Percentiles rank a stretch among this genome's conserved stretches.
phyloP scores from a whole-genome alignment of 1,140 invertebrate species.

The Camponotus vicinus region DNA sequence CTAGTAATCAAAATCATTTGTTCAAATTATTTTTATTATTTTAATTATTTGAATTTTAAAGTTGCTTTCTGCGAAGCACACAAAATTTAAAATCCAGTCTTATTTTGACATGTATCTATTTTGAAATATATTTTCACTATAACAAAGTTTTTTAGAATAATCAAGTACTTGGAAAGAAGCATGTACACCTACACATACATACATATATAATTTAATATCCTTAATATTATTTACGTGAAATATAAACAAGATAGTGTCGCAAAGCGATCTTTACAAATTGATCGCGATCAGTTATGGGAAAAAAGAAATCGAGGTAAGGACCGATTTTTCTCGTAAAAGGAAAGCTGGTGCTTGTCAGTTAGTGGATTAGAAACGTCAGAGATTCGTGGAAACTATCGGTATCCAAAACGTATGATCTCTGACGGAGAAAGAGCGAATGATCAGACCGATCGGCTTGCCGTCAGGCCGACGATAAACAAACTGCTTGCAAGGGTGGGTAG shows the following conservation, averaged over 20 bases:
- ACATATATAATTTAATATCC: too few species aligned
- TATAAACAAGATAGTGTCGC: neutral
- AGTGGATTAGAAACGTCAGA: slow-evolving; percentile 76
- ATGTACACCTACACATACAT: too few species aligned
- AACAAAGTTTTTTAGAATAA: too few species aligned
- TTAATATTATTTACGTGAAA: too few species aligned
- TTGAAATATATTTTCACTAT: too few species aligned
- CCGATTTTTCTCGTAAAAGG: slow-evolving; percentile 52
- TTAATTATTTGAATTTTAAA: too few species aligned
- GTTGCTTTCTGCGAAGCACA: too few species aligned
- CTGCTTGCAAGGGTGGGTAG: slow-evolving; percentile 70
- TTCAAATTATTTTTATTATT: too few species aligned
- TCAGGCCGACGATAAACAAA: slow-evolving; percentile 83
- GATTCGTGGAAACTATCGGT: slow-evolving; percentile 78
- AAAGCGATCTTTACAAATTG: neutral
- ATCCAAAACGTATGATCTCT: slow-evolving; percentile 73
- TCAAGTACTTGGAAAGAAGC: too few species aligned
- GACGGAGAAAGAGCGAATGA: slow-evolving; percentile 64
- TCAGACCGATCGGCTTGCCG: slow-evolving; percentile 64
- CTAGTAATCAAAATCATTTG: neutral
- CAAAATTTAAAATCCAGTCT: too few species aligned
- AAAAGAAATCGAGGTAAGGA: neutral
- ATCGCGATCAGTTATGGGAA: neutral
- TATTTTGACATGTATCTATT: too few species aligned
- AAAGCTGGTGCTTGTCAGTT: slow-evolving; percentile 79